Evolutionary conservation across 2,113 vertebrate genomes (phyloP).

Genomic region (Picathartes gymnocephalus): DNA sequence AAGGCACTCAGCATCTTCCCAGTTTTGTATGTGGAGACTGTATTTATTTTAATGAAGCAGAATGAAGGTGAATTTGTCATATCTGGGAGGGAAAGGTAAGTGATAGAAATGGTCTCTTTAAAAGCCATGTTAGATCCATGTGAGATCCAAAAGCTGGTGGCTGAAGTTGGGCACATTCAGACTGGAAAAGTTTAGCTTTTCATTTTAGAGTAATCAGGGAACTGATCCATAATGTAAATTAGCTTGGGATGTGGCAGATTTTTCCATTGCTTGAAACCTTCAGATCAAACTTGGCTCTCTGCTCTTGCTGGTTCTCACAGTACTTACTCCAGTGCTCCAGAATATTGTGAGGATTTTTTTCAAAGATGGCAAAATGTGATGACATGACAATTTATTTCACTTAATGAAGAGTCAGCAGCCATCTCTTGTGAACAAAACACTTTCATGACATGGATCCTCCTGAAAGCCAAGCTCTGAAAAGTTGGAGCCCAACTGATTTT

Average conservation of each 20-base stretch:
- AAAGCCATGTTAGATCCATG: background rate
- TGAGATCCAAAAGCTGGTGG: background rate
- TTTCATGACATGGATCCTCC: background rate
- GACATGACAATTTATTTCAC: slow-evolving; percentile 43
- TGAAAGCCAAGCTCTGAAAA: background rate
- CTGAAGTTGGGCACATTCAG: slow-evolving; percentile 8
- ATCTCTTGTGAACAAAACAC: background rate
- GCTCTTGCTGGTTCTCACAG: background rate
- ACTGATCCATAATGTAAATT: slow-evolving; percentile 56
- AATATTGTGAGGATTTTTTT: background rate
- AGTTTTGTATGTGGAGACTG: background rate
- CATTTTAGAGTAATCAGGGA: slow-evolving; percentile 35
- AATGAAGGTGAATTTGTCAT: background rate
- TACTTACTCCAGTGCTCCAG: background rate
- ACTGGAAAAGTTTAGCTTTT: slow-evolving; percentile 38
- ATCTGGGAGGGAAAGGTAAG: background rate
- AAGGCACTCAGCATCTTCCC: background rate
- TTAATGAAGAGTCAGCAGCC: slow-evolving; percentile 18
- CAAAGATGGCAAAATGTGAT: slow-evolving; percentile 30
- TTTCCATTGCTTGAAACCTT: slow-evolving; percentile 44
- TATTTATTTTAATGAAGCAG: background rate
- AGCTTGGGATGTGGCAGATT: slow-evolving; percentile 42
- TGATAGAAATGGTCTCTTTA: background rate
- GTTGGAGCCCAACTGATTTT: background rate
- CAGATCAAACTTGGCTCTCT: slow-evolving; percentile 39